Evolutionary conservation across 2,113 vertebrate species (phyloP), one percentile per base, ranked within the genome.

Genomic region (Lutjanus erythropterus): DNA sequence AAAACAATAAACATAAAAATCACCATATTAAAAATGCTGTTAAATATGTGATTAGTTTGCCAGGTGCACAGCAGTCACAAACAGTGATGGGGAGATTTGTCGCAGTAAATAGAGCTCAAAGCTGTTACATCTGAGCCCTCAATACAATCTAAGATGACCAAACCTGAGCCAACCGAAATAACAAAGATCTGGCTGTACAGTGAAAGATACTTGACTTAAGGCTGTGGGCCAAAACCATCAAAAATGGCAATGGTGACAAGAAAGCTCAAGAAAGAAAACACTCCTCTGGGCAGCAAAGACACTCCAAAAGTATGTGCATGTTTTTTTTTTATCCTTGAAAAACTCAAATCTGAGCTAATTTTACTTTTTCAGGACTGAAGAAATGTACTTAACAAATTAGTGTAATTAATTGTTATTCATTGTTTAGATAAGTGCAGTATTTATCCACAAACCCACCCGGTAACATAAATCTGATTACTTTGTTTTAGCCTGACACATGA

Each of bases 61-160:
- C n/a, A 53, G 37, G 42, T 68, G 37, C 55, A 50, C 25, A 77
- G 42, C 52, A 50, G 31, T 60, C 15, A 33, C 14, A 69, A 52
- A 61, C 4, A 60, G 18, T 68, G 64, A 77, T 25, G 35, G 58
- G 71, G 21, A 53, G 47, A 65, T 65, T 49, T 65, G 59, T 65
- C 68, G 39, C 49, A 56, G 39, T 27, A 71, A 46, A 64, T 53
- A 46, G 37, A 55, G 67, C 58, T 64, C 47, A 44, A 31, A 35
- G 55, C 16, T 31, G 65, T 33, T 49, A 25, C 58, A 55, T 21
- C 27, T 2, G 35, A 55, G 19, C 27, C n/a, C 9, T 44, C 21
- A 61, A 25, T n/a, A 29, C 25, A 67, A 18, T 16, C 21, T 60
- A 21, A 41, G 53, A 69, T 37, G 46, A 69, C 12, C 25, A 10